A percentile compares a stretch with the other conserved stretches of the same genome.
Evolutionary conservation across 2,113 vertebrate species (phyloP).

Genomic region (Tapirus terrestris): DNA sequence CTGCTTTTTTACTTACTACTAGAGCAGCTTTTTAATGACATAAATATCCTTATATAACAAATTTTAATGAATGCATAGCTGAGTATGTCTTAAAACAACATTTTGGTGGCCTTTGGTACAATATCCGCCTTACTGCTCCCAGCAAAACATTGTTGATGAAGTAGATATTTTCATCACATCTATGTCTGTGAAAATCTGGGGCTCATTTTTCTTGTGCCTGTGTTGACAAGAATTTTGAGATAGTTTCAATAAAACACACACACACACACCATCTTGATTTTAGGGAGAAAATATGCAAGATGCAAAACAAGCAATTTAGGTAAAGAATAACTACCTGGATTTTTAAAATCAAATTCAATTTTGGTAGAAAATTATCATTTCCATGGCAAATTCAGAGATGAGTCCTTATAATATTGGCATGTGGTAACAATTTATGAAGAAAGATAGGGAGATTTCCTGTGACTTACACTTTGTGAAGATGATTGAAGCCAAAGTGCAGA

Average conservation of each 20-base stretch:
- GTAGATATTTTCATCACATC: slow-evolving; percentile 39
- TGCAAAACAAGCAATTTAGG: slow-evolving; percentile 4
- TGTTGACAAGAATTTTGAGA: neutral
- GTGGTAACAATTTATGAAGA: neutral
- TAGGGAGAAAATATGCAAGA: neutral
- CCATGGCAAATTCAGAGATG: neutral
- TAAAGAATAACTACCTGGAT: neutral
- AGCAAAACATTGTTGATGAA: neutral
- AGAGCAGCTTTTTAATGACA: neutral
- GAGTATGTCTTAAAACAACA: neutral
- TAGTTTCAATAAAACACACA: neutral
- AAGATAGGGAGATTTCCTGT: neutral
- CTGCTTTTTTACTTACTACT: neutral
- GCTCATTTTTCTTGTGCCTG: neutral
- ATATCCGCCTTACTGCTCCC: neutral
- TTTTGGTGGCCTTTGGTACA: neutral
- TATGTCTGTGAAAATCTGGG: neutral
- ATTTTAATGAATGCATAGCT: neutral
- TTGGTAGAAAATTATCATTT: neutral
- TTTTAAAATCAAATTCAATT: slow-evolving; percentile 12
- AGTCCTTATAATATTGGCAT: neutral
- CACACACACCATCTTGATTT: neutral
- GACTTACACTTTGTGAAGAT: neutral
- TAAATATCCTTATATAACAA: neutral
- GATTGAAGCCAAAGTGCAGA: neutral